Evolutionary conservation across 92 coral and sea anemone species (phyloP), one percentile per base, ranked within the genome.

Genomic region (Metridium senile): DNA sequence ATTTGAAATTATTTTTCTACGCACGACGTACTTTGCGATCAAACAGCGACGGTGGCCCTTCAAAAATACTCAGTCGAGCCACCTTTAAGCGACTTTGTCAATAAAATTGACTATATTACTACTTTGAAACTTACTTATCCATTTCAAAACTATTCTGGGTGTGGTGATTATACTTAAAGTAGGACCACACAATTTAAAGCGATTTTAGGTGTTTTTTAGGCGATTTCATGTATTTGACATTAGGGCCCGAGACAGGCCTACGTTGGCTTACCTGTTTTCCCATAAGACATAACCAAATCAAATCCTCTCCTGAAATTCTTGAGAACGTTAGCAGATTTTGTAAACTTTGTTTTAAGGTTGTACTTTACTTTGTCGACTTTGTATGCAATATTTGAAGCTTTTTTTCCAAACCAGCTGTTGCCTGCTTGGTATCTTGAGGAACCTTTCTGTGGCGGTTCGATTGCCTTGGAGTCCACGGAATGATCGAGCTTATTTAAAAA

Each of bases 381-480:
- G 49, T 25, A 52, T 1, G 30, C 29, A 1, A 72, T 53, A 22
- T 31, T 20, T 1, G 19, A 2, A 9, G 22, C 1, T n/a, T 52
- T 46, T 72, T 72, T 72, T 2, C 76, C 65, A 31, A 72, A 72
- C 76, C 76, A 72, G 49, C 76, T 72, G 29, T 72, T 53, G 11
- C 76, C 54, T 20, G 76, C 58, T 19, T 72, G 22, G 52, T 72
- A 72, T 54, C 61, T 51, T 52, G 63, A 26, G 10, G 58, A 58
- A 18, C 32, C 61, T 6, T 23, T 72, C 1, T 52, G 32, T 28
- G 76, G 76, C 0, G 65, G 29, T 22, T 72, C 66, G 47, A 72
- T 72, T 21, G 46, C 65, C 52, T 72, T 70, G 58, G 59, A 58
- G 25, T 70, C 75, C 20, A 70, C 58, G 7, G 75, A 70, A 19